Conservation (phyloP, 2,113 vertebrate genomes). For the Deroptyus accipitrinus region DNA sequence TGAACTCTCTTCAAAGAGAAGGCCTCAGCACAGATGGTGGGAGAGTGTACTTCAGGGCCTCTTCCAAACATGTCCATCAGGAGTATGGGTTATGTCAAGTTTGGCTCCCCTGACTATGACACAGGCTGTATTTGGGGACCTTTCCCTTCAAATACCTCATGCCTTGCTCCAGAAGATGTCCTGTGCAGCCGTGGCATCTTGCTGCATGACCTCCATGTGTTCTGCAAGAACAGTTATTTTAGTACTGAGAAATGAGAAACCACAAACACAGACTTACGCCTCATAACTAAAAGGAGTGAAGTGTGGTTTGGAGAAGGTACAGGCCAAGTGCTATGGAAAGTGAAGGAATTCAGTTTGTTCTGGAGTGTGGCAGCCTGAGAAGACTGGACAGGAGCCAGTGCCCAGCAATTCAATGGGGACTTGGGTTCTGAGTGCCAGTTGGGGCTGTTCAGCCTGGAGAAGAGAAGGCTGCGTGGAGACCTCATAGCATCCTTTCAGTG, state of each 20-base stretch:
- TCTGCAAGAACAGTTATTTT: background rate
- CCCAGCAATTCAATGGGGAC: background rate
- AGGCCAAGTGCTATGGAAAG: background rate
- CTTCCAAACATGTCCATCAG: background rate
- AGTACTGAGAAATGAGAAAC: background rate
- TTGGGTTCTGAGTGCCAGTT: background rate
- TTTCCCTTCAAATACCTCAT: background rate
- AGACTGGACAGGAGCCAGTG: background rate
- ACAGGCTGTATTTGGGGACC: background rate
- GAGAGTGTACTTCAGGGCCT: background rate
- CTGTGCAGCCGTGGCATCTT: background rate
- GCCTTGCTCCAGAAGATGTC: background rate
- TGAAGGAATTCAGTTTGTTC: background rate
- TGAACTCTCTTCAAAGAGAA: background rate
- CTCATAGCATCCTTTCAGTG: too few relatives aligned
- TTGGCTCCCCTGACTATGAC: background rate
- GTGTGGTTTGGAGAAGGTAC: background rate
- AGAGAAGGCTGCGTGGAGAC: too few relatives aligned
- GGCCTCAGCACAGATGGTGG: background rate
- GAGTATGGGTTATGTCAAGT: background rate
- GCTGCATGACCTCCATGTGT: background rate
- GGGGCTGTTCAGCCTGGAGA: too few relatives aligned
- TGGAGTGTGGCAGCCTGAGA: background rate
- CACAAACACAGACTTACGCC: background rate
- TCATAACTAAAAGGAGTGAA: background rate